Evolutionary conservation across 2,797 vertebrate species (phyloP).

Genomic region (Liparis tanakae): DNA sequence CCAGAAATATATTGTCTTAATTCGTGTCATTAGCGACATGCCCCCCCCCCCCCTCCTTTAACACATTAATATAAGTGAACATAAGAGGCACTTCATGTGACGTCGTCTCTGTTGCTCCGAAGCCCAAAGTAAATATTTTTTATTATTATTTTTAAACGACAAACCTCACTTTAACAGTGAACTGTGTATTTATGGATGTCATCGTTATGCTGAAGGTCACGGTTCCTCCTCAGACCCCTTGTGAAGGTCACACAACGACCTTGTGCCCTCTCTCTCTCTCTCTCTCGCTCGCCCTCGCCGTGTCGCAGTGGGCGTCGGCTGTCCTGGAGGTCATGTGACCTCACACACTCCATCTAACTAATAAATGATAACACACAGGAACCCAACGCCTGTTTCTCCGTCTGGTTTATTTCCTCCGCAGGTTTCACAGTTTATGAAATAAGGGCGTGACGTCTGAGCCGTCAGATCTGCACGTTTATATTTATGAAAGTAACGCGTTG

Average conservation of each 20-base stretch:
- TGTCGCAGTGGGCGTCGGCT: conserved; percentile 16
- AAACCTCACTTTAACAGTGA: too few species aligned
- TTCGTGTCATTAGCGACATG: too few species aligned
- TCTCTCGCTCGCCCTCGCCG: conserved; percentile 21
- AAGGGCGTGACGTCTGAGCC: too few species aligned
- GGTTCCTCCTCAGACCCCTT: too few species aligned
- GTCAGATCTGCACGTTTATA: too few species aligned
- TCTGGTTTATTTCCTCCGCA: not conserved
- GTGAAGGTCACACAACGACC: too few species aligned
- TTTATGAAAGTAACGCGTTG: too few species aligned
- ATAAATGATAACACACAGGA: conserved; percentile 54
- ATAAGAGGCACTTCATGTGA: conserved; percentile 14
- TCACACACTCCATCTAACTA: conserved; percentile 30
- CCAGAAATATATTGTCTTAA: too few species aligned
- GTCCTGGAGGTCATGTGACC: not conserved
- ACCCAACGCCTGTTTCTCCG: not conserved
- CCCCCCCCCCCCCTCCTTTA: not conserved
- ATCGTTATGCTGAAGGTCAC: not conserved
- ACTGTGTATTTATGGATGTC: not conserved
- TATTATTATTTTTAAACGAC: too few species aligned
- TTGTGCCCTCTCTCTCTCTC: too few species aligned
- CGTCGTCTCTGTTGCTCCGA: not conserved
- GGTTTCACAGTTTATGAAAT: too few species aligned
- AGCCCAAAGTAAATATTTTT: too few species aligned
- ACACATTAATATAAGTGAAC: not conserved